Conservation (phyloP, 1,140 invertebrate species). For the Polypedilum pembai region DNA sequence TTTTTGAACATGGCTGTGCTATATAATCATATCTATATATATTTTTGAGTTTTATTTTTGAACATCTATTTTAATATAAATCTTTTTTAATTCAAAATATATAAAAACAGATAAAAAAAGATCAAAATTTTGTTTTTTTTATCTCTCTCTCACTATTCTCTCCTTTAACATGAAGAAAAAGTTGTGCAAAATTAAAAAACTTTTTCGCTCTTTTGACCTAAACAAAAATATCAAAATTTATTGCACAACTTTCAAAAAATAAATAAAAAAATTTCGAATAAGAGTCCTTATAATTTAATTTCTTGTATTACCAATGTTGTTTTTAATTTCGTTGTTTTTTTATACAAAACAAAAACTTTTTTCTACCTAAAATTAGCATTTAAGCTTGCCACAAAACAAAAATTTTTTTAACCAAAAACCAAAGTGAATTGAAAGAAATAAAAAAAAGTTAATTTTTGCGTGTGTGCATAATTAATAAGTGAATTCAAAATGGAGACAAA, state of each 20-base stretch:
- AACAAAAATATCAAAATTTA: neutral
- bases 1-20: constrained; percentile 73
- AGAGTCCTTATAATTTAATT: neutral
- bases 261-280: neutral
- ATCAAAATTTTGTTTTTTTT: neutral
- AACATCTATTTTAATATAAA: constrained; percentile 11
- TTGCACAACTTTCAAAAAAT: neutral
- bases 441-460: constrained; percentile 9
- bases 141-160: too few species aligned
- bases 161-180: neutral
- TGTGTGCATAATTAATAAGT: neutral
- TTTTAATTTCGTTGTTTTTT: constrained; percentile 19
- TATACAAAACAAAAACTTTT: neutral
- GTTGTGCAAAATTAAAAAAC: neutral
- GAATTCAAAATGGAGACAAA: neutral
- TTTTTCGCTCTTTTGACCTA: neutral
- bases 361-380: constrained; percentile 7
- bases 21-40: constrained; percentile 45
- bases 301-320: neutral
- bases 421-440: neutral
- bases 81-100: constrained; percentile 7
- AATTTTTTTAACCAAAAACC: too few species aligned
- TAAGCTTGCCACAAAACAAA: neutral
- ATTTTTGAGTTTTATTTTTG: constrained; percentile 34
- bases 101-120: constrained; percentile 6